These are phyloP conservation scores for Manacus vitellinus DNA, from an alignment of 2,113 vertebrate genomes.

Conservation along the genomic window DNA sequence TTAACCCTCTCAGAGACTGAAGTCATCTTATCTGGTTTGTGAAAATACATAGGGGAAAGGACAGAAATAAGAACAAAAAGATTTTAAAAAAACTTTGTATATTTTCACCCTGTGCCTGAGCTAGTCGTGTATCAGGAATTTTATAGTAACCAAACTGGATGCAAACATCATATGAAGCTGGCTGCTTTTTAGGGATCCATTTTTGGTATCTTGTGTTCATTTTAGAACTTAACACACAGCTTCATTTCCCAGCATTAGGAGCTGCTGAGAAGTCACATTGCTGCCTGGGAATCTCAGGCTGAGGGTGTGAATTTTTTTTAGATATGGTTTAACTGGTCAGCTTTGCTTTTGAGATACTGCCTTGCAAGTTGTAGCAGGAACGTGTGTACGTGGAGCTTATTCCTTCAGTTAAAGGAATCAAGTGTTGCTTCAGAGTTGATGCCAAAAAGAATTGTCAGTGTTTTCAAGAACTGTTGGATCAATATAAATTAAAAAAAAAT, in stretches of 20 bases:
- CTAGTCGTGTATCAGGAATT: background rate
- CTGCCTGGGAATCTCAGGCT: background rate
- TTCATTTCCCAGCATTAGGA: background rate
- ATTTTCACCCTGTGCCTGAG: background rate
- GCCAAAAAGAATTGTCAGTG: background rate
- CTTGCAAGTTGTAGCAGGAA: background rate
- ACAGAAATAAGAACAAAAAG: background rate
- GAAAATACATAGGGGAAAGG: background rate
- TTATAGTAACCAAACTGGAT: background rate
- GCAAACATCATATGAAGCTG: background rate
- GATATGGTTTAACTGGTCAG: background rate
- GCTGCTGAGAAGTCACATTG: background rate
- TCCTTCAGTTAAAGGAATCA: background rate
- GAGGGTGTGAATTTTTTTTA: background rate
- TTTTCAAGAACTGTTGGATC: background rate
- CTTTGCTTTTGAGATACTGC: background rate
- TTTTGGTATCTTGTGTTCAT: background rate
- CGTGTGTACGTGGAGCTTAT: background rate
- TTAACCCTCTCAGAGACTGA: conserved; percentile 4
- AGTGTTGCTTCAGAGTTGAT: rapidly evolving
- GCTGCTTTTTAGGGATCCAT: background rate
- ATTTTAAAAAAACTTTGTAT: background rate
- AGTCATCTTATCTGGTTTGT: background rate
- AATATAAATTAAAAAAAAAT: background rate
- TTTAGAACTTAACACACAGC: background rate